Conservation (phyloP, 35 echinoderm and acorn worm genomes). For the Strongylocentrotus purpuratus region DNA sequence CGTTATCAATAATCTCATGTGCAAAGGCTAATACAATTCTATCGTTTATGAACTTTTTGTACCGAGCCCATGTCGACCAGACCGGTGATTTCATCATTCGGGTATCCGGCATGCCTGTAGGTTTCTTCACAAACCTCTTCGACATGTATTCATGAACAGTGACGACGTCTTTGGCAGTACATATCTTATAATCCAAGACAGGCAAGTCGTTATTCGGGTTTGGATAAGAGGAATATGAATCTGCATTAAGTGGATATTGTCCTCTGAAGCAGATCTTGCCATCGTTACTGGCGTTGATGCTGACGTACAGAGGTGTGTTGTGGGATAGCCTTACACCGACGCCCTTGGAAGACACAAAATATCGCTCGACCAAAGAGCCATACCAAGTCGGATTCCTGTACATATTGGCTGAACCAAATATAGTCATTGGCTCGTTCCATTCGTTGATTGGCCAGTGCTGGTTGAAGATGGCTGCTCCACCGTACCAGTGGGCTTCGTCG, state of each 20-base stretch:
- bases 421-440: slow-evolving; percentile 72
- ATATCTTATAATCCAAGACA: slow-evolving; percentile 65
- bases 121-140: slow-evolving; percentile 51
- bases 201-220: background rate
- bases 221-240: slow-evolving; percentile 39
- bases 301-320: slow-evolving; percentile 68
- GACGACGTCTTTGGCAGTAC: slow-evolving; percentile 59
- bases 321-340: slow-evolving; percentile 61
- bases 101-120: slow-evolving; percentile 62
- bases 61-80: slow-evolving; percentile 78
- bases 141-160: slow-evolving; percentile 68
- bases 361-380: slow-evolving; percentile 75
- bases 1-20: slow-evolving; percentile 55
- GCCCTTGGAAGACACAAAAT: slow-evolving; percentile 69
- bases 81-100: slow-evolving; percentile 70
- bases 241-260: slow-evolving; percentile 27
- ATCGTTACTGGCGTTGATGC: slow-evolving; percentile 38
- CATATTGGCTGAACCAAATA: slow-evolving; percentile 60
- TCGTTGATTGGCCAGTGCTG: slow-evolving; percentile 80
- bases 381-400: slow-evolving; percentile 49
- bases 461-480: slow-evolving; percentile 62
- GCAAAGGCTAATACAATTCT: slow-evolving; percentile 53
- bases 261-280: background rate
- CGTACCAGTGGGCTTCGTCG: slow-evolving; percentile 74
- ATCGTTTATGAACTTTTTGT: slow-evolving; percentile 63